Conservation (phyloP, 2,888 invertebrate genomes). For the Phanerotoma sp. region DNA sequence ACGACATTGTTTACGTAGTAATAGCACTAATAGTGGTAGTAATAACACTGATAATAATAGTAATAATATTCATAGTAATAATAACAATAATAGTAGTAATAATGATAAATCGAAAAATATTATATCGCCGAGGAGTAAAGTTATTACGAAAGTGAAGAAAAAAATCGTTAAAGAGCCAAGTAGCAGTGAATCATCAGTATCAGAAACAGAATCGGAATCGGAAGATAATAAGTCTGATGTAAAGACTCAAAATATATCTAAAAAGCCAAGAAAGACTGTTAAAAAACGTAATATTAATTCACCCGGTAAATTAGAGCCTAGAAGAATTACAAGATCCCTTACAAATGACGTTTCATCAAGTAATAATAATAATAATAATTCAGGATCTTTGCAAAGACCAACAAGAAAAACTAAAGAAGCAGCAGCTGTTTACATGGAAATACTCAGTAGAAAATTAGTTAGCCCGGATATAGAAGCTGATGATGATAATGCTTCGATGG, state of each 20-base stretch:
- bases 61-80: no score
- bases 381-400: constrained; percentile 57
- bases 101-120: constrained; percentile 28
- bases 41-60: neutral
- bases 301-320: constrained; percentile 49
- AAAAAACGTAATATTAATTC: constrained; percentile 46
- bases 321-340: constrained; percentile 53
- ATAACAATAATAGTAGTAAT: no score
- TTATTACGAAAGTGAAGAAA: constrained; percentile 33
- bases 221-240: constrained; percentile 24
- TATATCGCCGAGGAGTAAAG: constrained; percentile 32
- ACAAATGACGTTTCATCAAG: constrained; percentile 37
- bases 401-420: constrained; percentile 75
- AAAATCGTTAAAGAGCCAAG: constrained; percentile 32
- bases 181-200: constrained; percentile 34
- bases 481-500: constrained; percentile 66
- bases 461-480: constrained; percentile 66
- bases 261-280: constrained; percentile 28
- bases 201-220: constrained; percentile 33
- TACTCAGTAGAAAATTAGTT: constrained; percentile 69
- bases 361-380: no score
- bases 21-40: constrained; percentile 21
- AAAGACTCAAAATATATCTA: constrained; percentile 39
- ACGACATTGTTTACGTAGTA: constrained; percentile 47
- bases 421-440: constrained; percentile 73